A percentile compares a stretch with the other conserved stretches of the same genome.
Evolutionary conservation across 1,140 invertebrate genomes (phyloP).

Genomic region (roundworm (Caenorhabditis elegans)): WBcel235 BX284604.4:8154001-8154500

Average conservation of each 20-base stretch:
- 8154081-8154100: slow-evolving; percentile 32
- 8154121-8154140: slow-evolving; percentile 37
- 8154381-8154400: too few species aligned
- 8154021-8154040: slow-evolving; percentile 38
- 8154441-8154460: slow-evolving; percentile 55
- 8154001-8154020: too few species aligned
- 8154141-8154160: slow-evolving; percentile 37
- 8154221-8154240: slow-evolving; percentile 38
- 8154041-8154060: slow-evolving; percentile 33
- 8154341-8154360: slow-evolving; percentile 61
- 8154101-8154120: slow-evolving; percentile 41
- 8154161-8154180: slow-evolving; percentile 47
- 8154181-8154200: slow-evolving; percentile 45
- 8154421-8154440: too few species aligned
- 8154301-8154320: slow-evolving; percentile 53
- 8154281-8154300: slow-evolving; percentile 37
- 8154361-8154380: too few species aligned
- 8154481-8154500: slow-evolving; percentile 56
- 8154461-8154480: slow-evolving; percentile 61
- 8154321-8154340: slow-evolving; percentile 64
- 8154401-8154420: too few species aligned
- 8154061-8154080: slow-evolving; percentile 40
- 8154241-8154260: slow-evolving; percentile 43
- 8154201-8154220: slow-evolving; percentile 39
- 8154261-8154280: slow-evolving; percentile 38